Evolutionary conservation across 2,113 vertebrate species (phyloP), one percentile per base, ranked within the genome.

Genomic region (Campylomormyrus tamandua): DNA sequence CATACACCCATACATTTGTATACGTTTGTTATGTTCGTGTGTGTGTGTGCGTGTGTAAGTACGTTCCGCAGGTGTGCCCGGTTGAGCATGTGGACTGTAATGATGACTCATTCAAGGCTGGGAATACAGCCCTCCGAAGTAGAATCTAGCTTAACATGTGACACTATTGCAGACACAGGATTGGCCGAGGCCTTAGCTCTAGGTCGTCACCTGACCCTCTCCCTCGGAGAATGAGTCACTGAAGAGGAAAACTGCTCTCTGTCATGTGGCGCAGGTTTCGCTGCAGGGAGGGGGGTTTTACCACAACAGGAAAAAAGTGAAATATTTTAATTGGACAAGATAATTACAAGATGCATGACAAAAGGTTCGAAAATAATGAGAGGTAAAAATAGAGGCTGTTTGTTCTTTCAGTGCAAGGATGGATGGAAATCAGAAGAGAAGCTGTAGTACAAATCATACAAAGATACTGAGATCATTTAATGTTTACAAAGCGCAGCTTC

Each of bases 151-250:
- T 45, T 24, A 21, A n/a, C 89, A 89, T 56, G 77, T 58, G 89
- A 84, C 53, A 49, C 42, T 42, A 62, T 50, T 48, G 49, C 89
- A 56, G 39, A 31, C 39, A 10, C 39, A 1, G 31, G 52, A 89
- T 89, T 89, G 89, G 89, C 80, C 13, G 21, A 85, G 77, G 49
- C 39, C 89, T 39, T 35, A 9, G 39, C 39, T 83, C 88, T 74
- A 89, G 89, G 89, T 89, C 80, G 42, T 84, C 89, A 84, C 89
- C 80, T 84, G 77, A 84, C 89, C 89, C 77, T 83, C 89, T 89
- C 31, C 49, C 88, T 89, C 50, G 21, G 31, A 85, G 89, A 58
- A 35, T 83, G 89, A 89, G 50, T 56, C 89, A 58, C 77, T 45
- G 49, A 48, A 10, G 80, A 83, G 80, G 39, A 89, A 83, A 53